Evolutionary conservation across 2,797 vertebrate species (phyloP).

Genomic region (Chelonia mydas): DNA sequence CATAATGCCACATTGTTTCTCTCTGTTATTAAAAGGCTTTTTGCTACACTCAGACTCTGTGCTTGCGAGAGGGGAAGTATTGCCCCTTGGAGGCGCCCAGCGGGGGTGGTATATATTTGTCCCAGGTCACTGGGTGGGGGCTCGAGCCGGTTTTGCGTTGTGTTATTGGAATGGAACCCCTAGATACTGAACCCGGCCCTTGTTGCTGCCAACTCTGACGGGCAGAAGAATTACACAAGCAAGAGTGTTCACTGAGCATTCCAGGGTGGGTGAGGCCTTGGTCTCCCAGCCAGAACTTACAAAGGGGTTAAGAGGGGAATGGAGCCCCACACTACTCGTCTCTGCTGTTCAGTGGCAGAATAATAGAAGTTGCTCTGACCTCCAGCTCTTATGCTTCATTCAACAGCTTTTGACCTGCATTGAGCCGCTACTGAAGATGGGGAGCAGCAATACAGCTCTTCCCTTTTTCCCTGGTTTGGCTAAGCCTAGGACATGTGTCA

Average conservation of each 20-base stretch:
- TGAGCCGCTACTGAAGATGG: not conserved
- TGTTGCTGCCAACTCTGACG: too few species aligned
- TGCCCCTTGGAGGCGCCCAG: too few species aligned
- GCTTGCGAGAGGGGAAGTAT: too few species aligned
- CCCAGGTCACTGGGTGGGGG: too few species aligned
- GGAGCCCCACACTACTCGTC: not conserved
- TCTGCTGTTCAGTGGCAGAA: not conserved
- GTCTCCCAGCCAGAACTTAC: not conserved
- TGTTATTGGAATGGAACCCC: too few species aligned
- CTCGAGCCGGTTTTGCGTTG: too few species aligned
- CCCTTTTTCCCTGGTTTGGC: not conserved
- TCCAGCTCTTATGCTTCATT: not conserved
- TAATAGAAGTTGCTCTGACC: not conserved
- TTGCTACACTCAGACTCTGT: too few species aligned
- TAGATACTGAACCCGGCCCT: too few species aligned
- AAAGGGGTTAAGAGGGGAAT: not conserved
- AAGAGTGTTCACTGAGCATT: not conserved
- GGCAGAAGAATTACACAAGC: too few species aligned
- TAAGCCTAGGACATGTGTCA: not conserved
- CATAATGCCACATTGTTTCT: too few species aligned
- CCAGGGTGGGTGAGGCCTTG: not conserved
- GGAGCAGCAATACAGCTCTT: accelerated
- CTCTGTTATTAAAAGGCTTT: too few species aligned
- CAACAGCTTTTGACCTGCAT: not conserved
- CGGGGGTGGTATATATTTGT: too few species aligned